Evolutionary conservation across 2,797 vertebrate genomes (phyloP), one percentile per base, ranked within the genome.

Genomic region (Cirrhinus molitorella): DNA sequence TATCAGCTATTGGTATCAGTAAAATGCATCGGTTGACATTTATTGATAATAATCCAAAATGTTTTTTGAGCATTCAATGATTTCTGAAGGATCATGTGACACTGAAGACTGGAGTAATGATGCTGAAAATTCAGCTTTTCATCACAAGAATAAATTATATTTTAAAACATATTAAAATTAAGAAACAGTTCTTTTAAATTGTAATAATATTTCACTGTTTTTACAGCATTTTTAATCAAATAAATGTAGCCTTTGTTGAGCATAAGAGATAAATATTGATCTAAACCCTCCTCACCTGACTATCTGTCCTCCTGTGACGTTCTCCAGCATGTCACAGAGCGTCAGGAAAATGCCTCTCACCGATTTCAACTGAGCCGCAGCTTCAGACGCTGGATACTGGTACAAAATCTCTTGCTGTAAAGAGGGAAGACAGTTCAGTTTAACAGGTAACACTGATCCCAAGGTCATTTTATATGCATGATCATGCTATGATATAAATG

Each of bases 301-400:
- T 78, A 99, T 96, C 85, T 91, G 95, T 53, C 96, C 95, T 78
- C 96, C 97, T 1, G 97, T 98, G 88, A 99, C 94, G 73, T 95
- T 97, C 92, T 97, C 97, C 95, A 99, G 91, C 96, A 99, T 97
- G 93, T 99, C 98, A 88, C 96, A 97, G 5, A 99, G 94, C 0
- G 98, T 99, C 67, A 99, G 96, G 92, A 99, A 99, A 93, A 99
- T 97, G 55, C 98, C 98, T 75, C 98, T 93, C 78, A 98, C 95
- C 63, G 95, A 96, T 91, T 96, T 99, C 87, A 99, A 94, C 93
- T 97, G 97, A 80, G 93, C 88, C 65, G 97, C 97, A 0, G 96
- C 96, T 85, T 97, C 97, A 45, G 96, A 96, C 85, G 92, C 86
- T 0, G 98, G 98, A 85, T 97, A 99, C 90, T 97, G 96, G 92